These are phyloP conservation scores for Anas platyrhynchos DNA, from an alignment of 2,113 vertebrate species.

Conservation along the genomic window DNA sequence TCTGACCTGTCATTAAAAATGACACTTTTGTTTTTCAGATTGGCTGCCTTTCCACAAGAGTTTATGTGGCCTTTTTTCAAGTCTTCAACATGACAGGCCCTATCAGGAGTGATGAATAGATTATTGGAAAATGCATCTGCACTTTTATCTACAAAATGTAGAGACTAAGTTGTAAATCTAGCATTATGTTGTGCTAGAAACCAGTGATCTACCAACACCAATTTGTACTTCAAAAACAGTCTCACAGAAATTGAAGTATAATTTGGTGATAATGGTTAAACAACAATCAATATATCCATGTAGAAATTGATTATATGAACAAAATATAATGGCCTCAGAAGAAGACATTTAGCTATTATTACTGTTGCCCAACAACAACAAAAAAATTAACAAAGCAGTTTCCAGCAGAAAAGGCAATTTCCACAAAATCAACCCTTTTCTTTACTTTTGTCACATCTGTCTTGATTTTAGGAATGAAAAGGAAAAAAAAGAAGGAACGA, in stretches of 20 bases:
- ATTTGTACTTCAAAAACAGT: background rate
- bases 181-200: background rate
- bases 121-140: slow-evolving; percentile 58
- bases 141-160: slow-evolving; percentile 31
- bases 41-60: background rate
- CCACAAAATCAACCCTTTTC: background rate
- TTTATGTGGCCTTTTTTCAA: slow-evolving; percentile 41
- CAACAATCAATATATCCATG: background rate
- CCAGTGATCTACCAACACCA: background rate
- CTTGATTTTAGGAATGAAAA: background rate
- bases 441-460: background rate
- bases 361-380: background rate
- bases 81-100: slow-evolving; percentile 20
- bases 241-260: background rate
- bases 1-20: slow-evolving; percentile 33
- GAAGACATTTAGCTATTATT: background rate
- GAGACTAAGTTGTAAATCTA: slow-evolving; percentile 7
- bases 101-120: slow-evolving; percentile 25
- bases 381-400: background rate
- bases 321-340: background rate
- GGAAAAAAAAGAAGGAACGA: background rate
- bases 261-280: background rate
- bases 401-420: background rate
- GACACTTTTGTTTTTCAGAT: slow-evolving; percentile 37
- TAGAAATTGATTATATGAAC: background rate